A percentile compares a stretch with the other conserved stretches of the same genome.
Evolutionary conservation across 2,113 vertebrate species (phyloP).

Genomic region (Verasper variegatus): DNA sequence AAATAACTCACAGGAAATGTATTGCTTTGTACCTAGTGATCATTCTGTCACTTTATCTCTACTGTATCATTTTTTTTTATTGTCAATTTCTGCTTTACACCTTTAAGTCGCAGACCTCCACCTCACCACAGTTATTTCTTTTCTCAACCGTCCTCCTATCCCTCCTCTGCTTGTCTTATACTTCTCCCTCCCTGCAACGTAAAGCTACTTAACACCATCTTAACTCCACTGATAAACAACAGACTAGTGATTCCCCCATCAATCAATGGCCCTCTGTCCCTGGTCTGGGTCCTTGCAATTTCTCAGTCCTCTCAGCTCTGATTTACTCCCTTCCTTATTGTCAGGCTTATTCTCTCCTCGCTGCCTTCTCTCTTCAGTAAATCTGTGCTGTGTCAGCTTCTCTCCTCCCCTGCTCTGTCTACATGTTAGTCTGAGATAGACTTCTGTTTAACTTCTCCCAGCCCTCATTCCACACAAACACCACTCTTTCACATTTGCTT

Average conservation of each 20-base stretch:
- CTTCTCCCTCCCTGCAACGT: slow-evolving; percentile 45
- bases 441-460: slow-evolving; percentile 40
- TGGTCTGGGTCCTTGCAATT: slow-evolving; percentile 60
- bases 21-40: slow-evolving; percentile 11
- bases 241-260: slow-evolving; percentile 61
- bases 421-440: slow-evolving; percentile 50
- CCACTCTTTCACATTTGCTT: not conserved
- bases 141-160: slow-evolving; percentile 29
- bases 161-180: slow-evolving; percentile 29
- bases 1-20: slow-evolving; percentile 2
- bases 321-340: slow-evolving; percentile 57
- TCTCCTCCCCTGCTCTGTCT: slow-evolving; percentile 31
- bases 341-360: slow-evolving; percentile 54
- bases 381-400: slow-evolving; percentile 71
- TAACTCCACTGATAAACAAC: slow-evolving; percentile 74
- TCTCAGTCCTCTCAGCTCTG: slow-evolving; percentile 56
- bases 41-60: slow-evolving; percentile 12
- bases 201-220: slow-evolving; percentile 73
- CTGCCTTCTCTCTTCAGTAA: slow-evolving; percentile 53
- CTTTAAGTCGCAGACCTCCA: slow-evolving; percentile 31
- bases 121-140: slow-evolving; percentile 55
- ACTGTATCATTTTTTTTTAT: slow-evolving; percentile 22
- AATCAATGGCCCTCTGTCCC: slow-evolving; percentile 60
- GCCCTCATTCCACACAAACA: slow-evolving; percentile 13
- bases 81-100: slow-evolving; percentile 37